phyloP scores from a whole-genome alignment of 2,113 vertebrate genomes.

The Gambusia affinis region DNA sequence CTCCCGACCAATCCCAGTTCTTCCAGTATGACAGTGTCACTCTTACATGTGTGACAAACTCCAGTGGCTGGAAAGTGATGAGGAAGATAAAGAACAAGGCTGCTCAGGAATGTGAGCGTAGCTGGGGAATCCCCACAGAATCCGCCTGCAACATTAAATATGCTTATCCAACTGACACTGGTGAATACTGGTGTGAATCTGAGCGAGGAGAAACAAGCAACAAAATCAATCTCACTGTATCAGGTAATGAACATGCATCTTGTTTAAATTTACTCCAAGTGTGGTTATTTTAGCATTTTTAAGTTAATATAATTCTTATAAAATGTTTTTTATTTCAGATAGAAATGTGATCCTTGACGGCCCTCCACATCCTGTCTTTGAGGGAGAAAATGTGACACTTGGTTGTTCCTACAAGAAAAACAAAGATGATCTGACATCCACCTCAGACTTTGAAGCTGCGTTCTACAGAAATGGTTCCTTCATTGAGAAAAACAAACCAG shows the following conservation, averaged over 20 bases:
- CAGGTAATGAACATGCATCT: not conserved
- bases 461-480: not conserved
- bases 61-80: slow-evolving; percentile 3
- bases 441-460: not conserved
- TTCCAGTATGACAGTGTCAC: not conserved
- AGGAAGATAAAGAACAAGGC: accelerated
- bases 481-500: not conserved
- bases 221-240: slow-evolving; percentile 4
- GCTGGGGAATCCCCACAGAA: accelerated
- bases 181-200: slow-evolving; percentile 10
- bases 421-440: not conserved
- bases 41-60: not conserved
- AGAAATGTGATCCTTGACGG: not conserved
- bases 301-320: not conserved
- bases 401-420: not conserved
- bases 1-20: slow-evolving; percentile 10
- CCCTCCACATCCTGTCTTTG: not conserved
- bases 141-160: not conserved
- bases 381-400: slow-evolving; percentile 1
- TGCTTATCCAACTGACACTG: not conserved
- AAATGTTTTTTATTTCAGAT: not conserved
- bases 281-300: not conserved
- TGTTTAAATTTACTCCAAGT: not conserved
- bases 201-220: not conserved
- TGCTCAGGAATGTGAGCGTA: not conserved